Conservation (phyloP, 2,888 invertebrate species). For the Ommatoiulus sabulosus region DNA sequence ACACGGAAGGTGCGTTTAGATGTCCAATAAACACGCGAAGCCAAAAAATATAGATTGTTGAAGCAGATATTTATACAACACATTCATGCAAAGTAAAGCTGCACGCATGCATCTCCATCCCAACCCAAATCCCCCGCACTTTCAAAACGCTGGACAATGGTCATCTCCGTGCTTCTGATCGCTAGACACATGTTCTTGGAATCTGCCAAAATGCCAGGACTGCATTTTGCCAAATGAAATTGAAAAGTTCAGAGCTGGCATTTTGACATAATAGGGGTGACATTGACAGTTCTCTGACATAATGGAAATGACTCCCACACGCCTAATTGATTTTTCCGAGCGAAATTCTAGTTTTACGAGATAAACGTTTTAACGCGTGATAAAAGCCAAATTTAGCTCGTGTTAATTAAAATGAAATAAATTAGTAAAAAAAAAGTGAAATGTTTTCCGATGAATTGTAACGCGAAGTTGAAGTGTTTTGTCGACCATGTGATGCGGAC, state of each 20-base stretch:
- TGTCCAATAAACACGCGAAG: constrained; percentile 41
- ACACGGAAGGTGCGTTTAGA: constrained; percentile 32
- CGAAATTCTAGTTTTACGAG: too few relatives aligned
- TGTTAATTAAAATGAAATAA: too few relatives aligned
- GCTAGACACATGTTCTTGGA: not conserved
- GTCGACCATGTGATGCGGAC: too few relatives aligned
- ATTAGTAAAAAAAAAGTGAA: too few relatives aligned
- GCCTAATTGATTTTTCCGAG: too few relatives aligned
- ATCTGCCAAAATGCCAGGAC: not conserved
- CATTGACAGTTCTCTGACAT: not conserved
- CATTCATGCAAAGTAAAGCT: not conserved
- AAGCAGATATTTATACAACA: not conserved
- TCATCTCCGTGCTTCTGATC: not conserved
- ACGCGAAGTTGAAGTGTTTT: too few relatives aligned
- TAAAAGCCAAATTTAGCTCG: too few relatives aligned
- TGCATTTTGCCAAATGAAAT: not conserved
- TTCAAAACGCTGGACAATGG: not conserved
- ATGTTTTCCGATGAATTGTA: too few relatives aligned
- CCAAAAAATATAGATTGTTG: not conserved
- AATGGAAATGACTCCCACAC: too few relatives aligned
- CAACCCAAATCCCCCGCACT: not conserved
- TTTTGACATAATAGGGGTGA: not conserved
- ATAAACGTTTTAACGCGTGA: too few relatives aligned
- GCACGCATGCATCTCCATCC: not conserved
- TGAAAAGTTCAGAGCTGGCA: not conserved